Conservation (phyloP, 2,797 vertebrate genomes). For the Coregonus ussuriensis region DNA sequence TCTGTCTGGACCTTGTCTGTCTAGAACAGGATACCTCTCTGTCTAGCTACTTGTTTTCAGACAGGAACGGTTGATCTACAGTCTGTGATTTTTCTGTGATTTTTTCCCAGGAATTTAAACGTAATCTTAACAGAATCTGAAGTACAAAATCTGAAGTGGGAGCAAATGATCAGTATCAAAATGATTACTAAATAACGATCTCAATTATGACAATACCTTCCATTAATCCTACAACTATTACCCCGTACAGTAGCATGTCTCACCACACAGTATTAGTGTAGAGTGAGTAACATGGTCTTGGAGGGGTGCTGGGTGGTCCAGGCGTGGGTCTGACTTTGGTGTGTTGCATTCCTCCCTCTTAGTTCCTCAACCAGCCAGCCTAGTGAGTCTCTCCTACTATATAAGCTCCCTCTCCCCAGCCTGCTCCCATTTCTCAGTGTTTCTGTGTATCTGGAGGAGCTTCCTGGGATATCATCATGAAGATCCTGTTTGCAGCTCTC, state of each 20-base stretch:
- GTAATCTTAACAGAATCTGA: neutral
- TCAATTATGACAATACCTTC: neutral
- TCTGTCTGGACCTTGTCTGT: neutral
- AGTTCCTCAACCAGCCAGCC: constrained; percentile 74
- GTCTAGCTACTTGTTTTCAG: neutral
- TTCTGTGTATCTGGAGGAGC: constrained; percentile 33
- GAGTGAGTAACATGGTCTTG: constrained; percentile 9
- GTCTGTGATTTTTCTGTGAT: neutral
- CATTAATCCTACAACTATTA: neutral
- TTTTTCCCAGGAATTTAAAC: neutral
- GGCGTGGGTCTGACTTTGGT: constrained; percentile 69
- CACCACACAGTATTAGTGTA: neutral
- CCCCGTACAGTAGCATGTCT: neutral
- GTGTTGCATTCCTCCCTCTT: neutral
- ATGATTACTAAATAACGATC: neutral
- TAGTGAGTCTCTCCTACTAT: constrained; percentile 76
- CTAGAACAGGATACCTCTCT: neutral
- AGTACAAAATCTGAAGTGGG: neutral
- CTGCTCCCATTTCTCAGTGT: constrained; percentile 79
- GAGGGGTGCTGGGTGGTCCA: constrained; percentile 72
- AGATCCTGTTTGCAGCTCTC: too few relatives aligned
- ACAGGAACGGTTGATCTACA: neutral
- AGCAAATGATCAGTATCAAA: neutral
- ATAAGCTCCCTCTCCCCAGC: constrained; percentile 81
- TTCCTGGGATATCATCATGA: constrained; percentile 65